Base-by-base conservation (phyloP, 2,888 invertebrate species). In the Drosophila merina region DNA sequence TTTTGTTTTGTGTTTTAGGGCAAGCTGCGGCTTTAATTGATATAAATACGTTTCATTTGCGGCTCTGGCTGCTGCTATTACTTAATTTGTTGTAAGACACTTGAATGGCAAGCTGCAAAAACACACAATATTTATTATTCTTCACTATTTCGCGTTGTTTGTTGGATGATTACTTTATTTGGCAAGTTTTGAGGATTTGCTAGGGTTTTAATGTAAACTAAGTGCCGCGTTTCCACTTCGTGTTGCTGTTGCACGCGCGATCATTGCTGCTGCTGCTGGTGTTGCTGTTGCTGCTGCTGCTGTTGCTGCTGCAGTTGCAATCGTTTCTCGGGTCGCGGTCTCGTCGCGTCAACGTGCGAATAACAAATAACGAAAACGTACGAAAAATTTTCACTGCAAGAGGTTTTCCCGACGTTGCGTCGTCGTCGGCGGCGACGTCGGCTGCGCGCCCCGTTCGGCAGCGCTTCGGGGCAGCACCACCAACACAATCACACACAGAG, bases 321-420 rank as follows among this genome's bases (percentile, higher is more conserved):
- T 56, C 55, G 56, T 58, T 59, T 48, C 68, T 50, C 52, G 47
- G 31, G 28, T 73, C 85, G 80, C 79, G 80, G 82, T 87, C 81
- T 88, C 89, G 88, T 83, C 80, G 80, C 89, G 90, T 89, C 90
- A 90, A 87, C 90, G 88, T 90, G 89, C 90, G 81, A 89, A 89
- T 88, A 89, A 89, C 90, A 90, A 89, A 90, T 89, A 89, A 89
- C 89, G 83, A 84, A 86, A 87, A 89, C 76, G 79, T 76, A 82
- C 80, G 86, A 88, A 86, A 79, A 83, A 88, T 89, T 84, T 88
- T 81, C 89, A 86, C 81, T 79, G 87, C 89, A 81, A 84, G 76
- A 88, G 69, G 70, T 64, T 88, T 88, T 85, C 79, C 80, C 88
- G 78, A 83, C 80, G 80, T 78, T 69, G 72, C 70, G 72, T 63